Percentiles rank a stretch among this genome's conserved stretches.
phyloP scores from a whole-genome alignment of 2,888 invertebrate species.

The Fragum fragum region DNA sequence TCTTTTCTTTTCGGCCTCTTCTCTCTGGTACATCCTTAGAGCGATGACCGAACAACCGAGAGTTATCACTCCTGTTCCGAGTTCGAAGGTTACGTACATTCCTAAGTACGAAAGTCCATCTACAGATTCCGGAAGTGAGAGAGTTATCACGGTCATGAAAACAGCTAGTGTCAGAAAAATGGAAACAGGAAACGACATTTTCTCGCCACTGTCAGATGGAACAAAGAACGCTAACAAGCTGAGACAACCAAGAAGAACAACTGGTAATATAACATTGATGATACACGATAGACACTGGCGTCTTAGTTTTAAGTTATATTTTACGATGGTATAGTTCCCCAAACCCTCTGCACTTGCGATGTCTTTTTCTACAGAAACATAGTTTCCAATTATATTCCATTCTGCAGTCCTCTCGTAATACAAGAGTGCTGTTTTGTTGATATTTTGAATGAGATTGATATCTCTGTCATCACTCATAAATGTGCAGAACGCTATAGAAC shows the following conservation, averaged over 20 bases:
- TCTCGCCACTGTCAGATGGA: constrained; percentile 54
- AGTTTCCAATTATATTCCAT: constrained; percentile 43
- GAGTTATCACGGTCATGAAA: constrained; percentile 49
- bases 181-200: constrained; percentile 49
- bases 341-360: background rate
- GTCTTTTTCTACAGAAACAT: background rate
- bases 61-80: constrained; percentile 33
- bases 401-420: constrained; percentile 33
- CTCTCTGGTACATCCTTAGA: constrained; percentile 4
- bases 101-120: constrained; percentile 55
- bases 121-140: constrained; percentile 49
- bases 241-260: constrained; percentile 36
- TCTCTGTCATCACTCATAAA: constrained; percentile 26
- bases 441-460: constrained; percentile 9
- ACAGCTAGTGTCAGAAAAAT: constrained; percentile 52
- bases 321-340: constrained; percentile 25
- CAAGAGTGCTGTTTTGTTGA: background rate
- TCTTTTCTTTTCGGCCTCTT: constrained; percentile 2
- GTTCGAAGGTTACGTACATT: constrained; percentile 45
- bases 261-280: constrained; percentile 45
- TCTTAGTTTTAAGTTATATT: constrained; percentile 33
- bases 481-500: constrained; percentile 36
- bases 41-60: constrained; percentile 34
- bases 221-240: constrained; percentile 53
- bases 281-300: constrained; percentile 43